A percentile compares a stretch with the other conserved stretches of the same genome.
Conservation (phyloP, 2,113 vertebrate species). For the Suncus etruscus region DNA sequence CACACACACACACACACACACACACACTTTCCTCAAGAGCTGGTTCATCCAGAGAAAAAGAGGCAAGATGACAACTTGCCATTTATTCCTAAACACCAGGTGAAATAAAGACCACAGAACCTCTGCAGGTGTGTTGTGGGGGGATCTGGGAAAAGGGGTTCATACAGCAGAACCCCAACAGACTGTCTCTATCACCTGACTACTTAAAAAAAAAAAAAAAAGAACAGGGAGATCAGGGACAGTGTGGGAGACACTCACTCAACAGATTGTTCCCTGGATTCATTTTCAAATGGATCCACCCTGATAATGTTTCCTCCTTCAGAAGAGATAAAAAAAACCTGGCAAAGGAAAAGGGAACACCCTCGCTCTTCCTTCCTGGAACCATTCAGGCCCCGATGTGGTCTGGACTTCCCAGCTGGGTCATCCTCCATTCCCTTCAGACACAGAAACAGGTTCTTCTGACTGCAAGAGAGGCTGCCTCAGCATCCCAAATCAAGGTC, state of each 20-base stretch:
- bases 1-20: too few relatives aligned
- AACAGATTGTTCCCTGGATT: background rate
- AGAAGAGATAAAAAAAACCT: conserved; percentile 56
- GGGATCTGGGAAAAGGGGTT: background rate
- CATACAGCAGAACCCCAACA: background rate
- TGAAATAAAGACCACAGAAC: background rate
- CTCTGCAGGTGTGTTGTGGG: too few relatives aligned
- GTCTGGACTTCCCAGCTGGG: background rate
- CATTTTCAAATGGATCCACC: conserved; percentile 22
- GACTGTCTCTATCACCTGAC: background rate
- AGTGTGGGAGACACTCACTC: conserved; percentile 4
- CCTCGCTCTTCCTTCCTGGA: conserved; percentile 68
- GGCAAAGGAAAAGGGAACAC: conserved; percentile 57
- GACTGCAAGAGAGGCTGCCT: background rate
- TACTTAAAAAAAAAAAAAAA: background rate
- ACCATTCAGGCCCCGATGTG: background rate
- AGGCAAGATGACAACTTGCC: too few relatives aligned
- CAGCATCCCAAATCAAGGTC: background rate
- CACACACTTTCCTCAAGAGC: background rate
- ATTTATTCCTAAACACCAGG: background rate
- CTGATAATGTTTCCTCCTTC: conserved; percentile 51
- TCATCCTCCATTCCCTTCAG: background rate
- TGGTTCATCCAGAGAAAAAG: background rate
- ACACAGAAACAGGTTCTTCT: background rate
- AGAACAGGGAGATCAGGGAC: background rate